These are phyloP conservation scores for Drosophila funebris DNA, from an alignment of 1,140 invertebrate species.

Conservation along the genomic window DNA sequence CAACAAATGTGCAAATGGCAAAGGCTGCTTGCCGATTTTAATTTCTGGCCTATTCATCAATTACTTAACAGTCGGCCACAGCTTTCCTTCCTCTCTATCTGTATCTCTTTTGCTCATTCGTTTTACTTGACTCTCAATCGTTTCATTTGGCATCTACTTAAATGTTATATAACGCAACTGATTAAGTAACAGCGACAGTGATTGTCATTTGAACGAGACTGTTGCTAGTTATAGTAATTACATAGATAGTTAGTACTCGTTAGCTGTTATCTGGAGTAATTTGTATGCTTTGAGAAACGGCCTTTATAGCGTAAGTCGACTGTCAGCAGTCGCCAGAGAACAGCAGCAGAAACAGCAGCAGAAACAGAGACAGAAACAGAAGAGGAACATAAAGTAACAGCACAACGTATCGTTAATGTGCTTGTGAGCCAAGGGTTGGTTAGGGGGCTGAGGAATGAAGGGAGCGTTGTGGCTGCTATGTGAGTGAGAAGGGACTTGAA, in stretches of 20 bases:
- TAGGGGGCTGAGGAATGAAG: neutral
- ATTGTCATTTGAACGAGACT: slow-evolving; percentile 6
- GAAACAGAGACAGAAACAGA: neutral
- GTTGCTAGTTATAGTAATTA: slow-evolving; percentile 12
- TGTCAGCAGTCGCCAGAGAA: slow-evolving; percentile 14
- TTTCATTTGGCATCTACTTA: neutral
- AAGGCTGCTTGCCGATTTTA: too few species aligned
- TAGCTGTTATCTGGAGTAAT: slow-evolving; percentile 39
- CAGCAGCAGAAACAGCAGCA: neutral
- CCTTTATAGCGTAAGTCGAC: slow-evolving; percentile 59
- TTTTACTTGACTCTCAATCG: neutral
- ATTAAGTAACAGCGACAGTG: neutral
- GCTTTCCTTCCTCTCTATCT: neutral
- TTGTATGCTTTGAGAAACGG: slow-evolving; percentile 60
- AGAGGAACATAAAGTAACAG: slow-evolving; percentile 56
- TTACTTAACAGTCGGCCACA: neutral
- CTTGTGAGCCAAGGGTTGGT: slow-evolving; percentile 32
- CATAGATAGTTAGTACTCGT: slow-evolving; percentile 24
- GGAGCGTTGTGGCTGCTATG: neutral
- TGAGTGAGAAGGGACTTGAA: slow-evolving; percentile 4
- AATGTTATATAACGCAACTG: slow-evolving; percentile 1
- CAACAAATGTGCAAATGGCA: too few species aligned
- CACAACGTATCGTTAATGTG: slow-evolving; percentile 68
- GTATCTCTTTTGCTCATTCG: neutral
- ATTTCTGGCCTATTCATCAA: neutral